Percentiles rank a stretch among this genome's conserved stretches.
Evolutionary conservation across 2,113 vertebrate species (phyloP).

Genomic region (Danio rerio): DNA sequence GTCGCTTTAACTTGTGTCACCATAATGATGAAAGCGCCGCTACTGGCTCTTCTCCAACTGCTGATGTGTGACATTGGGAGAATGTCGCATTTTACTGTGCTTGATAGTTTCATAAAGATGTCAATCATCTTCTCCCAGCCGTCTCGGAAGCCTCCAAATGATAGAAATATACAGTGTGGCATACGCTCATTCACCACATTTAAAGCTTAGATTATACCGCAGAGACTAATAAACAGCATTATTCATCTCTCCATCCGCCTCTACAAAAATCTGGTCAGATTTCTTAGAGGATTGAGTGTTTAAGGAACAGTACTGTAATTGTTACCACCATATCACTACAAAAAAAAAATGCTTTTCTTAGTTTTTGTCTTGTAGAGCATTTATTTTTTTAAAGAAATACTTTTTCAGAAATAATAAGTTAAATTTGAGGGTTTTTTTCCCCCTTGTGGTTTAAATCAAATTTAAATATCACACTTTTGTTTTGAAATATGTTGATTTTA

Average conservation of each 20-base stretch:
- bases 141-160: not conserved
- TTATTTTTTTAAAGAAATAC: no score
- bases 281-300: not conserved
- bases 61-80: constrained; percentile 25
- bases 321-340: not conserved
- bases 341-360: no score
- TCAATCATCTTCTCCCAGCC: not conserved
- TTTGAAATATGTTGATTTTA: no score
- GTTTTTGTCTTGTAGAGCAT: no score
- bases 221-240: not conserved
- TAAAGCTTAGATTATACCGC: not conserved
- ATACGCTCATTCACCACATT: not conserved
- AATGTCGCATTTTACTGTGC: constrained; percentile 25
- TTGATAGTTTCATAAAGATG: constrained; percentile 25
- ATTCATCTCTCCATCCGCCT: not conserved
- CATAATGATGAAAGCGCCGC: not conserved
- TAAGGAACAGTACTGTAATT: not conserved
- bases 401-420: no score
- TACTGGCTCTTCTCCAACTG: constrained; percentile 9
- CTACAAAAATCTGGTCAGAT: no score
- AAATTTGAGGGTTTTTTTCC: no score
- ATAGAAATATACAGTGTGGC: not conserved
- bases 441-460: no score
- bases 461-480: no score
- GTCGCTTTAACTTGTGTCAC: not conserved